phyloP scores from a whole-genome alignment of 2,888 invertebrate genomes.

The Drosophila picticornis region DNA sequence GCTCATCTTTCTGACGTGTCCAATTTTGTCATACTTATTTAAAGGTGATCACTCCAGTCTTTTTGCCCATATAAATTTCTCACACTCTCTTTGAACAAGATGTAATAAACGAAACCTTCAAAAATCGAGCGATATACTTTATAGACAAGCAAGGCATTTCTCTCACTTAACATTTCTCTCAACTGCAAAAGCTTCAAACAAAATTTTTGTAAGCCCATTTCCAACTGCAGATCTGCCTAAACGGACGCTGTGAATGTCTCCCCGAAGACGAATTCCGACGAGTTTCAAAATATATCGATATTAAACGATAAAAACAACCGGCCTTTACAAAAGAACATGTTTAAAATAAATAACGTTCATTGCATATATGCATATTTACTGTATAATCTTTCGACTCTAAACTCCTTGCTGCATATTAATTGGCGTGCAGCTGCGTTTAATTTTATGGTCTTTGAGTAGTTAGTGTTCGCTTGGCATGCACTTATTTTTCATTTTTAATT shows the following conservation, averaged over 20 bases:
- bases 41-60: too few species aligned
- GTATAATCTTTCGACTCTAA: background rate
- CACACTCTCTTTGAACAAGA: too few species aligned
- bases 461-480: constrained; percentile 24
- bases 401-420: constrained; percentile 21
- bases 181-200: background rate
- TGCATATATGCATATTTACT: background rate
- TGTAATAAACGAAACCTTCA: too few species aligned
- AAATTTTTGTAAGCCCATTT: too few species aligned
- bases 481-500: constrained; percentile 40
- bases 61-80: too few species aligned
- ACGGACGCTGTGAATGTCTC: too few species aligned
- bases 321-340: background rate
- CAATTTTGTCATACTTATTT: too few species aligned
- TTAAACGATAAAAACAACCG: background rate
- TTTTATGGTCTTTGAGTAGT: constrained; percentile 16
- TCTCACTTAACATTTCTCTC: background rate
- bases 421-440: constrained; percentile 19
- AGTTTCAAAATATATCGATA: background rate
- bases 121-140: background rate
- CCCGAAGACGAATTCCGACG: background rate
- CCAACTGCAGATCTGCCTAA: too few species aligned
- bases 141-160: background rate
- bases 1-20: background rate
- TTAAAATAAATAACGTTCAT: background rate